A percentile compares a stretch with the other conserved stretches of the same genome.
Evolutionary conservation across 2,113 vertebrate species (phyloP).

Genomic region (Stigmatopora argus): DNA sequence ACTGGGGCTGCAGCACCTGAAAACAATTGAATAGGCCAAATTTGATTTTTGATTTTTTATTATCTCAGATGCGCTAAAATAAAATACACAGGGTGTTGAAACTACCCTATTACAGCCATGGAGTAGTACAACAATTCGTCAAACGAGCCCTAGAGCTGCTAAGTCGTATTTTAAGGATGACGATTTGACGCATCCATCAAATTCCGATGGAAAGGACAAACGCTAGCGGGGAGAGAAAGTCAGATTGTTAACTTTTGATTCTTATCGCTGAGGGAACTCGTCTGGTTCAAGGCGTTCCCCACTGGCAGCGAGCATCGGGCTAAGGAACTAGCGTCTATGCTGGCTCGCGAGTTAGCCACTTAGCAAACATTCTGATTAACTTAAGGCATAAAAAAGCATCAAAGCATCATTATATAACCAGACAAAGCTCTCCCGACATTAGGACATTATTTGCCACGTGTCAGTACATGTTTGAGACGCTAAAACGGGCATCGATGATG

Average conservation of each 20-base stretch:
- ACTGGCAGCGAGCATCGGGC: conserved; percentile 47
- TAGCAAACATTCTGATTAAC: conserved; percentile 59
- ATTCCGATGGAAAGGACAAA: not conserved
- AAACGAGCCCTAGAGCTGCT: conserved; percentile 39
- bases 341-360: conserved; percentile 51
- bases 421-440: fast-evolving
- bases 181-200: too few species aligned
- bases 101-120: not conserved
- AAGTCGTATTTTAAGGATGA: conserved; percentile 18
- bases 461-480: not conserved
- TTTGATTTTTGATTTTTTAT: not conserved
- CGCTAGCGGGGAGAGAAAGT: not conserved
- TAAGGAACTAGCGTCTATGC: conserved; percentile 63
- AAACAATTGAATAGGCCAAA: conserved; percentile 27
- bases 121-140: conserved; percentile 24
- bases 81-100: not conserved
- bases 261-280: conserved; percentile 10
- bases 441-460: not conserved
- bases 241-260: not conserved
- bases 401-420: not conserved
- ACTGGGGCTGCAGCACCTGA: conserved; percentile 71
- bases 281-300: conserved; percentile 61
- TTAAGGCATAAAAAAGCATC: conserved; percentile 24
- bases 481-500: not conserved
- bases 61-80: not conserved